Evolutionary conservation across 2,888 invertebrate genomes (phyloP).

Genomic region (Spilarctia lutea): DNA sequence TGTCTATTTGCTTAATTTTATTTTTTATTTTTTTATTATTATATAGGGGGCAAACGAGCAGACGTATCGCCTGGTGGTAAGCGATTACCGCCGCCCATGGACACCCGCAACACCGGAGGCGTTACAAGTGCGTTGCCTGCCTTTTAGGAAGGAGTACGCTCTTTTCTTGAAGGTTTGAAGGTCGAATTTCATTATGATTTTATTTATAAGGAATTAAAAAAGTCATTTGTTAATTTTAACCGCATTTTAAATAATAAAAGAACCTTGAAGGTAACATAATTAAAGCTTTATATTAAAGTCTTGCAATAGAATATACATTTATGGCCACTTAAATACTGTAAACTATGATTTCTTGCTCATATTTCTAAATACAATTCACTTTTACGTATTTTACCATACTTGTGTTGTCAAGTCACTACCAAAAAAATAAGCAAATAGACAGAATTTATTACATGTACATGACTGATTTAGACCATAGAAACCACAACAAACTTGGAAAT

Average conservation of each 20-base stretch:
- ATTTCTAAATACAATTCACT: not conserved
- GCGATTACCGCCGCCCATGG: too few relatives aligned
- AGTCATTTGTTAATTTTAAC: not conserved
- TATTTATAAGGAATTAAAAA: not conserved
- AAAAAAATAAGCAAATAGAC: not conserved
- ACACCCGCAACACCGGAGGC: too few relatives aligned
- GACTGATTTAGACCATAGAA: conserved; percentile 27
- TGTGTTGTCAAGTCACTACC: not conserved
- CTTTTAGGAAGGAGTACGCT: too few relatives aligned
- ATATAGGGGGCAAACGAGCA: too few relatives aligned
- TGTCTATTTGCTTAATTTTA: not conserved
- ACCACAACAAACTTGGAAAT: conserved; percentile 34
- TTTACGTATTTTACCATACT: not conserved
- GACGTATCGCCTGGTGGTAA: too few relatives aligned
- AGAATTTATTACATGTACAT: not conserved
- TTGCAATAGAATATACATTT: not conserved
- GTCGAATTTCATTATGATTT: too few relatives aligned
- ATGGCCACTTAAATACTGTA: too few relatives aligned
- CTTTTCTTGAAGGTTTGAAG: too few relatives aligned
- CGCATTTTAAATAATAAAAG: not conserved
- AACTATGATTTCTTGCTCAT: not conserved
- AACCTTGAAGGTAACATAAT: not conserved
- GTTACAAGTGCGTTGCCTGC: too few relatives aligned
- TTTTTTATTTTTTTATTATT: too few relatives aligned
- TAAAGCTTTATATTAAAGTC: not conserved